Conservation (phyloP, 2,113 vertebrate genomes). For the Oreochromis spilurus region DNA sequence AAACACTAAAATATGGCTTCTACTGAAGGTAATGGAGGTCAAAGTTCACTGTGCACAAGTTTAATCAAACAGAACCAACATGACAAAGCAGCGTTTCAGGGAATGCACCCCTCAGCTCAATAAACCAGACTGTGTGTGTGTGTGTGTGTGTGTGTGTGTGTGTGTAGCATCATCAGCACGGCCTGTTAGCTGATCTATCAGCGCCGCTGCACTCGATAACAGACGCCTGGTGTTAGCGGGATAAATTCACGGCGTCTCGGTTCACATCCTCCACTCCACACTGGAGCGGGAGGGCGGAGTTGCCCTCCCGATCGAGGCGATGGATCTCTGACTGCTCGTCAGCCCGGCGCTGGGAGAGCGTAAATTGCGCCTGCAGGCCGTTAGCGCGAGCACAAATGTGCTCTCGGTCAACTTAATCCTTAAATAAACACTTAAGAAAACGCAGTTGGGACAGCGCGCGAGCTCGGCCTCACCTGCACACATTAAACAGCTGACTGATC, state of each 20-base stretch:
- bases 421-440: conserved; percentile 29
- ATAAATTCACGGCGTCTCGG: neutral
- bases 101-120: neutral
- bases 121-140: neutral
- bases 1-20: neutral
- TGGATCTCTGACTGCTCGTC: neutral
- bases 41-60: neutral
- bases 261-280: neutral
- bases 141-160: neutral
- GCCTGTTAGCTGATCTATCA: neutral
- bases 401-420: conserved; percentile 12
- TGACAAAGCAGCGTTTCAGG: neutral
- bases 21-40: neutral
- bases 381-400: neutral
- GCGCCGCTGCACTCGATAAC: neutral
- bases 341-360: neutral
- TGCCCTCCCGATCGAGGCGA: neutral
- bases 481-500: conserved; percentile 26
- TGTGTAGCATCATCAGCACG: neutral
- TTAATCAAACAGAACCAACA: neutral
- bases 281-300: neutral
- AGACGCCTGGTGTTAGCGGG: neutral
- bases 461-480: neutral
- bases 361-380: neutral
- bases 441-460: neutral